phyloP scores from a whole-genome alignment of 1,140 invertebrate genomes.

The Heliconius hewitsoni region DNA sequence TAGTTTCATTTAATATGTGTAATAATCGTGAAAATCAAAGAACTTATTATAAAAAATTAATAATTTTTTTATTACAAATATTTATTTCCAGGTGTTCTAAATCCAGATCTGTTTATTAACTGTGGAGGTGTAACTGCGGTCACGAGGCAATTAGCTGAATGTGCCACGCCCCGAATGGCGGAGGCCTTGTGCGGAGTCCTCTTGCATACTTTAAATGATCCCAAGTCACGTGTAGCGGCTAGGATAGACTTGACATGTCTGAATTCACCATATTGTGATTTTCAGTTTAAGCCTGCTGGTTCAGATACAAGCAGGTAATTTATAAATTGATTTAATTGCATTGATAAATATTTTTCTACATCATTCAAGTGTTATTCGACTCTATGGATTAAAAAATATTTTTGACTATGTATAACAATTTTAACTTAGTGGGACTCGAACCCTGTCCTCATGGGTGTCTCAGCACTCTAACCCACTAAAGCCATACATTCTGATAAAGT shows the following conservation, averaged over 20 bases:
- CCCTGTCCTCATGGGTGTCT: too few relatives aligned
- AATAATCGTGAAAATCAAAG: too few relatives aligned
- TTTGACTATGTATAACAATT: not conserved
- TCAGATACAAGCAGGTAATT: slow-evolving; percentile 82
- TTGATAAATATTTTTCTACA: too few relatives aligned
- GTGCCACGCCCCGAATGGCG: slow-evolving; percentile 88
- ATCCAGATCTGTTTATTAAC: slow-evolving; percentile 89
- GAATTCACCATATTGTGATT: slow-evolving; percentile 95
- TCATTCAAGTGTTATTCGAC: too few relatives aligned
- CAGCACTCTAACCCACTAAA: too few relatives aligned
- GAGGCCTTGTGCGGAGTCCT: slow-evolving; percentile 94
- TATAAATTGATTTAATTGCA: not conserved
- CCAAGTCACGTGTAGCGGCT: slow-evolving; percentile 87
- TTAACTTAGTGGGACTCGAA: too few relatives aligned
- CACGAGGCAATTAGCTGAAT: slow-evolving; percentile 90
- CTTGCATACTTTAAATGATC: slow-evolving; percentile 93
- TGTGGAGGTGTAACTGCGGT: slow-evolving; percentile 92
- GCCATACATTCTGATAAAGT: too few relatives aligned
- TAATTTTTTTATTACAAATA: not conserved
- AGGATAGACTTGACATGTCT: slow-evolving; percentile 90
- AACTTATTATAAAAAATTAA: too few relatives aligned
- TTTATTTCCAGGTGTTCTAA: slow-evolving; percentile 86
- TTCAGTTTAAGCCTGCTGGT: slow-evolving; percentile 87
- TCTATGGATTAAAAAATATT: not conserved
- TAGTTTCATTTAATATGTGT: too few relatives aligned